Base-by-base conservation (phyloP, 1,140 invertebrate species). In the Harpegnathos saltator region DNA sequence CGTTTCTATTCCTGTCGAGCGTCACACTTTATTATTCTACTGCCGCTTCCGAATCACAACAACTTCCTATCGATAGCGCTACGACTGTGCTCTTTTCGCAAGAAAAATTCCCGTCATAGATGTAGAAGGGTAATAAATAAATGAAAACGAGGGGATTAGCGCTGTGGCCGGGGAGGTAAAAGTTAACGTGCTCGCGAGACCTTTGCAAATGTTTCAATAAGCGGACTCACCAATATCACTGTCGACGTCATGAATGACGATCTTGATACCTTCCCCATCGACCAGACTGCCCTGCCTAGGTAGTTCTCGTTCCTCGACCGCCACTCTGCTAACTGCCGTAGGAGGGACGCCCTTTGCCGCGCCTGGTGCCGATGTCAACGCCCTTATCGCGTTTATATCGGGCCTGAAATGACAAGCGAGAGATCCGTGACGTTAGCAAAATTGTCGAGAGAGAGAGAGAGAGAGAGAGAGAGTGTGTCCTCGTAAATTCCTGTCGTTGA, bases 191-290 rank as follows among this genome's bases (percentile, higher is more conserved):
- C 22, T 63, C 17, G 14, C n/a, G 14, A 19, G 26, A 7, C 3
- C 12, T 68, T 68, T 15, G 29, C 1, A 58, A 69, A 9, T 58
- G 29, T 33, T 33, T 62, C 15, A 62, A 33, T n/a, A 65, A 15
- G 63, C 65, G 58, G 14, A 90, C 93, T 94, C 77, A 95, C 95
- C 91, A 73, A 93, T 90, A 75, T 95, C 95, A 74, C 95, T 95
- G 93, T 98, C 98, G 22, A 98, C 97, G 90, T 98, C 98, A 90
- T 98, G 97, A 88, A 98, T 98, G 74, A 98, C 98, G 86, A 98
- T 98, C 89, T 98, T 97, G 86, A 98, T 98, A 63, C 97, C 97
- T 93, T 98, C 98, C 0, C 97, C 97, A 90, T 98, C 98, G 69
- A 97, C 97, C 19, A 98, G 97, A 85, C 97, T 97, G 91, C 98